These are phyloP conservation scores for Gavia stellata DNA, from an alignment of 2,113 vertebrate genomes.

Conservation along the genomic window DNA sequence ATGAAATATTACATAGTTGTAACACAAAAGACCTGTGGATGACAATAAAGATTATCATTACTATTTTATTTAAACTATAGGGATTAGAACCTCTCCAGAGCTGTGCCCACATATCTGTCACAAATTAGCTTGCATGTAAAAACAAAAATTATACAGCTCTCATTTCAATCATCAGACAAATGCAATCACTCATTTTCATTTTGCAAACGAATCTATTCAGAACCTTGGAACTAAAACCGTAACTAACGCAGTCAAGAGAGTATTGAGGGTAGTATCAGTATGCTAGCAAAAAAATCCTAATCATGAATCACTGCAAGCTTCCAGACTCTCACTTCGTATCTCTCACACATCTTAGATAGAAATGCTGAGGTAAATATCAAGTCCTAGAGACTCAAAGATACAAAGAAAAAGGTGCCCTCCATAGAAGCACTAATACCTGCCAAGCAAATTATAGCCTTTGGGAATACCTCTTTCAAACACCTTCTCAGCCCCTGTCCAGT, in stretches of 20 bases:
- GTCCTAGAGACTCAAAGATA: not conserved
- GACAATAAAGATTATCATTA: not conserved
- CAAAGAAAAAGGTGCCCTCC: not conserved
- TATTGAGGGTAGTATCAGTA: not conserved
- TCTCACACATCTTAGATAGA: not conserved
- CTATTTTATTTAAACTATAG: not conserved
- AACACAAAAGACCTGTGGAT: not conserved
- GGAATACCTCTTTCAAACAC: not conserved
- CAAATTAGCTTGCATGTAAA: not conserved
- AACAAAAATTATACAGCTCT: not conserved
- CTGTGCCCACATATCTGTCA: not conserved
- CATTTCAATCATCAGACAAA: not conserved
- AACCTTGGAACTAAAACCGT: not conserved
- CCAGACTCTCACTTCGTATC: not conserved
- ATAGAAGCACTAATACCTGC: not conserved
- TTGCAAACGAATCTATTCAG: not conserved
- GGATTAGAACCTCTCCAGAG: not conserved
- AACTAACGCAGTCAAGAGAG: not conserved
- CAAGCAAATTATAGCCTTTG: not conserved
- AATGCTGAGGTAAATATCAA: not conserved
- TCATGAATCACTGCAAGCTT: not conserved
- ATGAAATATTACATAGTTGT: not conserved
- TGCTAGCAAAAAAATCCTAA: not conserved
- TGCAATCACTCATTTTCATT: not conserved
- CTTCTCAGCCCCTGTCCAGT: not conserved